Conservation (phyloP, 2,113 vertebrate species). For the Clupea harengus region DNA sequence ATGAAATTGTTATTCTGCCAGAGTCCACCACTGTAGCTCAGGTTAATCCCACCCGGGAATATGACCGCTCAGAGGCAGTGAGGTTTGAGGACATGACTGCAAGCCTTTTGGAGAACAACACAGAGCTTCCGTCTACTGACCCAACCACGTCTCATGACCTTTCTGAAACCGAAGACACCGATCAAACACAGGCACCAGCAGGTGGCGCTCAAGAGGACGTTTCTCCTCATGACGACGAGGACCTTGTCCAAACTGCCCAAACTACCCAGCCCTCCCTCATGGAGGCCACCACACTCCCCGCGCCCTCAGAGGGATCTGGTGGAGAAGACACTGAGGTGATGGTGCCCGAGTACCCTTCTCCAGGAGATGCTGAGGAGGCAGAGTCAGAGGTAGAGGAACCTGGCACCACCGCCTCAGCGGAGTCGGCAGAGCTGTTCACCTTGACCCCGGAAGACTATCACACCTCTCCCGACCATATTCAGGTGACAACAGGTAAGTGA, state of each 20-base stretch:
- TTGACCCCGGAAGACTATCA: slow-evolving; percentile 21
- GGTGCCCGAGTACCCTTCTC: background rate
- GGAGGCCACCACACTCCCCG: slow-evolving; percentile 14
- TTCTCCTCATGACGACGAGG: slow-evolving; percentile 38
- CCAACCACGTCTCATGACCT: slow-evolving; percentile 9
- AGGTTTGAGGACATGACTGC: slow-evolving; percentile 10
- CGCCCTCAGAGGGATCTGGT: slow-evolving; percentile 26
- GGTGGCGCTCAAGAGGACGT: background rate
- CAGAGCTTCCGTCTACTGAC: slow-evolving; percentile 23
- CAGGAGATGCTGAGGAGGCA: slow-evolving; percentile 24
- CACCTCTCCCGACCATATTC: background rate
- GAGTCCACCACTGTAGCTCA: slow-evolving; percentile 2
- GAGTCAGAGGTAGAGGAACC: slow-evolving; percentile 25
- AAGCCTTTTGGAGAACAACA: background rate
- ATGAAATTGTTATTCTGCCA: slow-evolving; percentile 6
- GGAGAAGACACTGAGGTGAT: slow-evolving; percentile 24
- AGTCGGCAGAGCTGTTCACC: slow-evolving; percentile 21
- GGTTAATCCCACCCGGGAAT: slow-evolving; percentile 1
- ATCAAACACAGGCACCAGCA: background rate
- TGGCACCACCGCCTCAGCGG: slow-evolving; percentile 8
- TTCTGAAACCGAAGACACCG: slow-evolving; percentile 11
- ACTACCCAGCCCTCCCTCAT: background rate
- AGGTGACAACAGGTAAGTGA: background rate
- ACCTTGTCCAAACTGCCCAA: slow-evolving; percentile 24
- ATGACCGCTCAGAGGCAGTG: slow-evolving; percentile 12